Evolutionary conservation across 2,888 invertebrate species (phyloP), one percentile per base, ranked within the genome.

Genomic region (Stenoptilia bipunctidactyla): DNA sequence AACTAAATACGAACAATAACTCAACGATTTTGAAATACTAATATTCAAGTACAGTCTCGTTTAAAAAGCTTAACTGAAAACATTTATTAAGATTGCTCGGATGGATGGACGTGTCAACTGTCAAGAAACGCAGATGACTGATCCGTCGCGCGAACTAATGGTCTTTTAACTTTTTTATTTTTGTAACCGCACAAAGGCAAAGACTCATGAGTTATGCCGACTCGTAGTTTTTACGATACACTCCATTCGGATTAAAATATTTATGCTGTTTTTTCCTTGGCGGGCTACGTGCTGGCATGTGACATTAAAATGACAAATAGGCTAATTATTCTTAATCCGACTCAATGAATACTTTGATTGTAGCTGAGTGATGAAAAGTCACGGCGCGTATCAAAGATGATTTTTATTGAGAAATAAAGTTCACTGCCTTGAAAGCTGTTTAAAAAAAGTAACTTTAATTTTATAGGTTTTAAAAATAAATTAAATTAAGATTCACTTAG

Each of bases 301-400:
- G 79, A 80, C 82, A 79, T 82, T 79, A 77, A 82, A 82, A 82
- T 82, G 82, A 83, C 71, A 77, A 80, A 83, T 83, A 70, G 70
- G 69, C 72, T 82, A 82, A 83, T 83, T 83, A 80, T 79, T 82
- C 79, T 79, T 75, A 67, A 79, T 77, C 79, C 73, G 67, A 45
- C 52, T 69, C 71, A 75, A 72, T 65, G 68, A 30, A 30, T 30
- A 30, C 66, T 69, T 71, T 73, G 74, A 76, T 71, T 62, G 65
- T 61, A 56, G 47, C 49, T 51, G 63, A 68, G 58, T 70, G 71
- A 69, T 65, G 72, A 56, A 44, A 61, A 66, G 72, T 67, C 73
- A 63, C 57, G 66, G 49, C 66, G 49, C 30, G 30, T 9, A 30
- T 30, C 30, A 30, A 30, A 54, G 49, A 54, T 56, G 50, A 53